Evolutionary conservation across 2,797 vertebrate species (phyloP), one percentile per base, ranked within the genome.

Genomic region (Thripadectes ignobilis): DNA sequence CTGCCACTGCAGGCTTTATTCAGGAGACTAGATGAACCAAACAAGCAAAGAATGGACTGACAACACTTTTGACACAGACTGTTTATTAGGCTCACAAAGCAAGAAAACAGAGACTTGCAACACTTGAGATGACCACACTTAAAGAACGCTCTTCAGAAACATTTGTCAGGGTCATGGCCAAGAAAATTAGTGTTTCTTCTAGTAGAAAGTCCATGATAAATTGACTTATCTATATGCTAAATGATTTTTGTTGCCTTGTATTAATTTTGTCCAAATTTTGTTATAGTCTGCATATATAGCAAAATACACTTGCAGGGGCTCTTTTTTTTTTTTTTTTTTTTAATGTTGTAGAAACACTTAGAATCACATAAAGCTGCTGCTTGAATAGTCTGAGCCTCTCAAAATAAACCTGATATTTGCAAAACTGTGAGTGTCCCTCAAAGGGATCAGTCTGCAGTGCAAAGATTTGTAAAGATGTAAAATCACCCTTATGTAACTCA

Each of bases 191-290:
- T 98, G 98, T 99, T 99, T 99, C 98, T 99, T 99, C 99, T 99
- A 97, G 98, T 98, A 99, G 99, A 99, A 99, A 98, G 97, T 97
- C 98, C 66, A 97, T 99, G 99, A 99, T 99, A 98, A 99, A 99
- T 99, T 98, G 98, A 98, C 99, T 99, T 99, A 99, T 99, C 98
- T 99, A 99, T 99, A 99, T 99, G 99, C 98, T 99, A 99, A 99
- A 98, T 97, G 98, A 98, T 98, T 98, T 98, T 94, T 96, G 95
- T 98, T 96, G 96, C 97, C 94, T 96, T 96, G 95, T 97, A 98
- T 98, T 98, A 94, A 98, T 98, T 98, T 98, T 96, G 96, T 97
- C 97, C 95, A 95, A 96, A 97, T 97, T 98, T 98, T 97, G 87
- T 95, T 96, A 88, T 89, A 93, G 96, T 97, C 96, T 97, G 97